A percentile compares a stretch with the other conserved stretches of the same genome.
Evolutionary conservation across 2,113 vertebrate genomes (phyloP).

Genomic region (Numenius arquata): DNA sequence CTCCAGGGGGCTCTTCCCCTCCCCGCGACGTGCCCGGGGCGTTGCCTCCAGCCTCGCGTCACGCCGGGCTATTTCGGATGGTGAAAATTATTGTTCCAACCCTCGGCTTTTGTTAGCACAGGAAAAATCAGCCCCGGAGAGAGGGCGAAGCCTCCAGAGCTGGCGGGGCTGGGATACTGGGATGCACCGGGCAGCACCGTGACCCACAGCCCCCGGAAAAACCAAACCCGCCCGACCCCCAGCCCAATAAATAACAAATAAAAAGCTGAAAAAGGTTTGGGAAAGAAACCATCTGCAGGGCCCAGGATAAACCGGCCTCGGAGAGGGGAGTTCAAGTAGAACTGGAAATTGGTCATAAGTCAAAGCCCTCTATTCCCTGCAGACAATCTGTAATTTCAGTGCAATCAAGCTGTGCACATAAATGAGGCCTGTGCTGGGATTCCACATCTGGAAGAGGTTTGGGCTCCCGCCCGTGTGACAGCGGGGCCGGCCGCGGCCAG

Average conservation of each 20-base stretch:
- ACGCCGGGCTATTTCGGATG: background rate
- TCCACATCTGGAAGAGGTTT: slow-evolving; percentile 74
- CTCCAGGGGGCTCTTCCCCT: background rate
- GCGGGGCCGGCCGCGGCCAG: slow-evolving; percentile 6
- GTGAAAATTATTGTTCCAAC: slow-evolving; percentile 52
- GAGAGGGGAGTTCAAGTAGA: slow-evolving; percentile 49
- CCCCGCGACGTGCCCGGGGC: background rate
- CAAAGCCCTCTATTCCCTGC: slow-evolving; percentile 59
- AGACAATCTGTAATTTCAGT: slow-evolving; percentile 67
- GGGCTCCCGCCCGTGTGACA: slow-evolving; percentile 60
- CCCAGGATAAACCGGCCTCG: background rate
- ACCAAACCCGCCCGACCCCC: background rate
- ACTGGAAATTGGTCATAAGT: slow-evolving; percentile 66
- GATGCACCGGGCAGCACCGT: accelerated
- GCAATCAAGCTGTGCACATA: slow-evolving; percentile 66
- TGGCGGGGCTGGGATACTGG: background rate
- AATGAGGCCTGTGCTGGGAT: slow-evolving; percentile 62
- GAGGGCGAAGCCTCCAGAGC: background rate
- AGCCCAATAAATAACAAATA: background rate
- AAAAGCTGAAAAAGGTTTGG: background rate
- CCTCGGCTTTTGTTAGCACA: slow-evolving; percentile 29
- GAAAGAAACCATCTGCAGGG: background rate
- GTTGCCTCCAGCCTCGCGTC: background rate
- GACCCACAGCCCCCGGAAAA: background rate
- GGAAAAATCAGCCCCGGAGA: slow-evolving; percentile 30